These are phyloP conservation scores for Forbesichthys agassizii DNA, from an alignment of 2,113 vertebrate genomes.

Conservation along the genomic window DNA sequence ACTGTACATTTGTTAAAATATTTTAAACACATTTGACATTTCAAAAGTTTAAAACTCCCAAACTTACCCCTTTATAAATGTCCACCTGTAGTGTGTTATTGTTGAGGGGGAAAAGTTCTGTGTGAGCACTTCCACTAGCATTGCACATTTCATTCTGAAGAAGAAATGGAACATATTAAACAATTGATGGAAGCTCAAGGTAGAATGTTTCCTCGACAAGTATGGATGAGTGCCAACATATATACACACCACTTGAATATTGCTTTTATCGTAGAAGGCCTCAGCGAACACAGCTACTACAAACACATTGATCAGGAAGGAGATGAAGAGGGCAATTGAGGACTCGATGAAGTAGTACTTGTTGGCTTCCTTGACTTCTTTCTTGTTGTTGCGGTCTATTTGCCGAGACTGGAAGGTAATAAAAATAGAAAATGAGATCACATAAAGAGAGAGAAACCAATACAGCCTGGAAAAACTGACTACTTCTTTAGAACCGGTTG, in stretches of 20 bases:
- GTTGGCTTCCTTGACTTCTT: constrained; percentile 89
- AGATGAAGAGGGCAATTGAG: constrained; percentile 88
- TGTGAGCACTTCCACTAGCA: constrained; percentile 76
- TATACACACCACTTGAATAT: constrained; percentile 83
- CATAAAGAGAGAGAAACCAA: not conserved
- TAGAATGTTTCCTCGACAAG: not conserved
- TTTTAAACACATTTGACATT: no score
- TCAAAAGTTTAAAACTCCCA: not conserved
- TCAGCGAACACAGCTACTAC: constrained; percentile 92
- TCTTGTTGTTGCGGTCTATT: constrained; percentile 83
- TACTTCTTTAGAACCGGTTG: not conserved
- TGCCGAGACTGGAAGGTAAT: constrained; percentile 83
- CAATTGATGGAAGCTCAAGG: not conserved
- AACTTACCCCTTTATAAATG: constrained; percentile 94
- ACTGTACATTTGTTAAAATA: no score
- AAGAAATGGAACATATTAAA: not conserved
- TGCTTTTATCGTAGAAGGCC: constrained; percentile 86
- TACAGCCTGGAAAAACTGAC: not conserved
- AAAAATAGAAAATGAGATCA: not conserved
- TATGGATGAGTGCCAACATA: not conserved
- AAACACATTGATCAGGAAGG: constrained; percentile 97
- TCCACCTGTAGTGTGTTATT: constrained; percentile 85
- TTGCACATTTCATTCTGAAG: constrained; percentile 69
- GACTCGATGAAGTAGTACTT: constrained; percentile 97
- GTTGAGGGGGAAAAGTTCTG: constrained; percentile 82